A percentile compares a stretch with the other conserved stretches of the same genome.
Evolutionary conservation across 2,113 vertebrate species (phyloP).

Genomic region (Cyanistes caeruleus): DNA sequence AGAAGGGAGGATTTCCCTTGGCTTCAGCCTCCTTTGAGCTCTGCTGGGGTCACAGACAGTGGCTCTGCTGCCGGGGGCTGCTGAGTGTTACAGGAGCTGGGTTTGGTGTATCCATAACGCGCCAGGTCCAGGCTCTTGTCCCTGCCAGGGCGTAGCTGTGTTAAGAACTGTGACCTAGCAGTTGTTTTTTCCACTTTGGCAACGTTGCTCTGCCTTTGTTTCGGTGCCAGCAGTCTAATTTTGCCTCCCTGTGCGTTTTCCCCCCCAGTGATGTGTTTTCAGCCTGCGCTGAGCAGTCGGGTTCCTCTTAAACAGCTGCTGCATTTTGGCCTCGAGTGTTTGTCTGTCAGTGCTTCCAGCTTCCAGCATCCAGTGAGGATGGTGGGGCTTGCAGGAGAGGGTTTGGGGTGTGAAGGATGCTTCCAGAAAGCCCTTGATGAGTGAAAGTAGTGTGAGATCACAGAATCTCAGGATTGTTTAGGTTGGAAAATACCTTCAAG

Average conservation of each 20-base stretch:
- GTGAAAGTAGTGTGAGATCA: neutral
- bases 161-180: neutral
- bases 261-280: neutral
- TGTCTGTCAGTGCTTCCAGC: neutral
- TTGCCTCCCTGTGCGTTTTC: neutral
- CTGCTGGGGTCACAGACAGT: fast-evolving
- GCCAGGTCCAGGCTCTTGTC: neutral
- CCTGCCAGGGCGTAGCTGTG: fast-evolving
- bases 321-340: fast-evolving
- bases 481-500: neutral
- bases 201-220: neutral
- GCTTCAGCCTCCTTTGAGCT: neutral
- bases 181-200: neutral
- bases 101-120: fast-evolving
- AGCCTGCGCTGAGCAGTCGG: neutral
- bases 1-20: neutral
- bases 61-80: neutral
- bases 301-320: neutral
- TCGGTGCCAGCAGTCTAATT: neutral
- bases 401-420: neutral
- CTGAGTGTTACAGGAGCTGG: fast-evolving
- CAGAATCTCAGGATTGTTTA: neutral
- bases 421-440: neutral
- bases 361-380: neutral
- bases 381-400: neutral